These are phyloP conservation scores for Sander lucioperca DNA, from an alignment of 2,113 vertebrate species.

Conservation along the genomic window DNA sequence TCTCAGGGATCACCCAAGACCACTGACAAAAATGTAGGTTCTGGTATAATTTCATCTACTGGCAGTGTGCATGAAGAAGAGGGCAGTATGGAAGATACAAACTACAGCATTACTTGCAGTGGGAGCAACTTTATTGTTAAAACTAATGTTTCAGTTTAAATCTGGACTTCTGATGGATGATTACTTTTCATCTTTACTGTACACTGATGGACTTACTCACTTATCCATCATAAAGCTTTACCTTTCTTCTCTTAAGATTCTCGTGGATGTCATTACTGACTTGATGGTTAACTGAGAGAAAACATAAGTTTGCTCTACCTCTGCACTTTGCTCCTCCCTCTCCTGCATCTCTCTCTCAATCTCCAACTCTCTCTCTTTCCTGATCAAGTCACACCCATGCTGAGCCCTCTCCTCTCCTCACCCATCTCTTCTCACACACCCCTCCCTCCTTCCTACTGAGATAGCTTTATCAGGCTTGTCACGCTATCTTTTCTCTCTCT, in stretches of 20 bases:
- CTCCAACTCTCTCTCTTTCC: slow-evolving; percentile 39
- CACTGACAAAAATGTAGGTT: not conserved
- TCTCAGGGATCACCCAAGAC: not conserved
- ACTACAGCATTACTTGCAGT: not conserved
- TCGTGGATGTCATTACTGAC: slow-evolving; percentile 2
- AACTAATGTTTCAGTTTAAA: not conserved
- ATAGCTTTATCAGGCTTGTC: slow-evolving; percentile 44
- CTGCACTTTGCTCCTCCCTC: slow-evolving; percentile 67
- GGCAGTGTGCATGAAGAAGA: not conserved
- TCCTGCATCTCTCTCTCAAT: slow-evolving; percentile 20
- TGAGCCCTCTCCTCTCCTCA: slow-evolving; percentile 30
- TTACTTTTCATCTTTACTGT: not conserved
- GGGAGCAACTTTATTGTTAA: not conserved
- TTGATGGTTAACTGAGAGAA: slow-evolving; percentile 35
- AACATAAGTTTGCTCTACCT: slow-evolving; percentile 48
- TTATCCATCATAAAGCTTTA: not conserved
- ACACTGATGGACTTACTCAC: not conserved
- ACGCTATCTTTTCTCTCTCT: slow-evolving; percentile 18
- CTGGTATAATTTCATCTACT: not conserved
- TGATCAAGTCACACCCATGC: slow-evolving; percentile 56
- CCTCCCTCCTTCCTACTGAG: slow-evolving; percentile 6
- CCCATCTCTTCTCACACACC: slow-evolving; percentile 16
- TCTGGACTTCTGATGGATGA: not conserved
- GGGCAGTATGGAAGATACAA: not conserved
- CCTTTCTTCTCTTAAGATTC: too few relatives aligned